Base-by-base conservation (phyloP, 1,140 invertebrate genomes). In the Aculops lycopersici region DNA sequence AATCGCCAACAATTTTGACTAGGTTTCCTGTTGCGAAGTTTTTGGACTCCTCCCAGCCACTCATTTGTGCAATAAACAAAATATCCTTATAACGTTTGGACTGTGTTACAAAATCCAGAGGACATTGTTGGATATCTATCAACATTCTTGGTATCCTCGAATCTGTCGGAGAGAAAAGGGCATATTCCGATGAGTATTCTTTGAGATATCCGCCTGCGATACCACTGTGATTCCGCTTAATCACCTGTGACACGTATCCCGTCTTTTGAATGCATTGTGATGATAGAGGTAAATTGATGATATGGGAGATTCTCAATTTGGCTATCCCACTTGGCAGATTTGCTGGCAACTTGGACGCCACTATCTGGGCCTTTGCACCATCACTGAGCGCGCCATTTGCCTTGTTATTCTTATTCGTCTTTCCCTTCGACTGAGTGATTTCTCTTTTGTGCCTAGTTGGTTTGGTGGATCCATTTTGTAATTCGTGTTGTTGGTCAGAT, bases 81-180 rank as follows among this genome's bases (percentile, higher is more conserved):
- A 53, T 52, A 14, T 66, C 56, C 44, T 62, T 53, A 56, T 64
- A 71, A 36, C 56, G 58, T 41, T 64, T 55, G 21, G 63, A 57
- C 20, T 49, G 64, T 51, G 39, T 49, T 38, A 48, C 57, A 56
- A 56, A 72, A 66, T 50, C 63, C 59, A 43, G 52, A 45, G 71
- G 71, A 55, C 70, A 65, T 38, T 63, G 58, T 12, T 58, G 55
- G 41, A 62, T 57, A 35, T 65, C 62, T 46, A 83, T 67, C 48
- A 63, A 60, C 39, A 80, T 58, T 15, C 67, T 53, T 8, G 77
- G 77, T 19, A 79, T 50, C 44, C 72, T 60, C 43, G 59, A 58
- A 58, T 84, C 77, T 41, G 64, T 61, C 0, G 77, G 74, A 36
- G 63, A 54, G 51, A 81, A 74, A 12, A 70, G 49, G 3, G 66